Evolutionary conservation across 2,797 vertebrate genomes (phyloP), one percentile per base, ranked within the genome.

Genomic region (Gorsachius magnificus): DNA sequence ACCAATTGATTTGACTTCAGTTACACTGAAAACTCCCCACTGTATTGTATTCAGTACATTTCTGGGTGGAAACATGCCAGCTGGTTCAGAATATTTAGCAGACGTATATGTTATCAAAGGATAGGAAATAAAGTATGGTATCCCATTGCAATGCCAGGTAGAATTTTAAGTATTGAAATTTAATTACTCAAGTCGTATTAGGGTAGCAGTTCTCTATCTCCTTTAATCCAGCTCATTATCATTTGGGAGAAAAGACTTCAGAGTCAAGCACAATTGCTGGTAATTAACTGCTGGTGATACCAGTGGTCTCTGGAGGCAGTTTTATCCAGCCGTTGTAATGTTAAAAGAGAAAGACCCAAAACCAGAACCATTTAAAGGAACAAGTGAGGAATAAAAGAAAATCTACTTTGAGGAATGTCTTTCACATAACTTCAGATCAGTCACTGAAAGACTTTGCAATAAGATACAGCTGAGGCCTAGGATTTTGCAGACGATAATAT

Each of bases 221-320:
- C 78, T 89, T 94, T 93, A 89, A 89, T 90, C 71, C 81, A 85
- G 57, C 71, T 94, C 79, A 74, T 96, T 93, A 94, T 80, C n/a
- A 11, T 92, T 86, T 83, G 71, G 90, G 91, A 93, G 68, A 93
- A 87, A 41, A 95, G 61, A 80, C 51, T 81, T 90, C 31, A 3
- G 15, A 90, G 79, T 81, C 70, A 78, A 74, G 64, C 57, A 85
- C 78, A 90, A 85, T 77, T 89, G 45, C 88, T 85, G 48, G 36
- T 93, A 95, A 94, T 95, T 94, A 92, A 77, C 81, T 82, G 90
- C 81, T 94, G 89, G 68, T 90, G 81, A 83, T 96, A 95, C 53
- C 64, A 71, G 13, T 71, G 68, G 35, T 95, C 88, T 94, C 91
- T 75, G 31, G 90, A 70, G 93, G 38, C 33, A 58, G 26, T 26